Base-by-base conservation (phyloP, 2,888 invertebrate genomes). In the Drosophila histrio region DNA sequence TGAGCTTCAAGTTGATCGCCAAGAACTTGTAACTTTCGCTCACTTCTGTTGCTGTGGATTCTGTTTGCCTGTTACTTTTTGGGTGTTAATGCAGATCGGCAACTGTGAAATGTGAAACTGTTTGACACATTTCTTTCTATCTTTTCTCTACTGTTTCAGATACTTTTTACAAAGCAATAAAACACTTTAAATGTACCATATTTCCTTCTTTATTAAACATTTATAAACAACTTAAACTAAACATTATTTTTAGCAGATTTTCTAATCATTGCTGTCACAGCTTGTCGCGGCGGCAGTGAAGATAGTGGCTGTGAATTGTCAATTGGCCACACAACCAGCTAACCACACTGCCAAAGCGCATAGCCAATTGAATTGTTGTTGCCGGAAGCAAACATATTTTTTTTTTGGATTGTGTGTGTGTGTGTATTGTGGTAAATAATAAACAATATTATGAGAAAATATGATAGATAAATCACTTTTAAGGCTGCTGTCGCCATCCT, bases 261-360 rank as follows among this genome's bases (percentile, higher is more conserved):
- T 22, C n/a, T 5, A 9, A 1, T 38, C 32, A 39, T 32, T 43
- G 72, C 38, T 89, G 93, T 76, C 71, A 78, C 89, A 92, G 93
- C 92, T 90, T 93, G 92, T 95, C 96, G 94, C 95, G 94, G 94
- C 93, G 96, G 97, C 96, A 96, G 97, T 96, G 97, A 94, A 94
- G 96, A 94, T 96, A 98, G 97, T 96, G 98, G 98, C 95, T 97
- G 97, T 97, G 95, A 92, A 89, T 91, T 90, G 49, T 63, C 61
- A 75, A 53, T 38, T 64, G 64, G 62, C 91, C 91, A 94, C 96
- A 98, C 98, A 98, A 98, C 98, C 98, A 98, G 98, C 98, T 98
- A 98, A 98, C 98, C 97, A 98, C 98, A 98, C 98, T 98, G 98
- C 98, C 98, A 97, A 94, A 93, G 95, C 94, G 95, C 94, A 93